These are phyloP conservation scores for Avahi laniger DNA, from an alignment of 2,797 vertebrate genomes.

Conservation along the genomic window DNA sequence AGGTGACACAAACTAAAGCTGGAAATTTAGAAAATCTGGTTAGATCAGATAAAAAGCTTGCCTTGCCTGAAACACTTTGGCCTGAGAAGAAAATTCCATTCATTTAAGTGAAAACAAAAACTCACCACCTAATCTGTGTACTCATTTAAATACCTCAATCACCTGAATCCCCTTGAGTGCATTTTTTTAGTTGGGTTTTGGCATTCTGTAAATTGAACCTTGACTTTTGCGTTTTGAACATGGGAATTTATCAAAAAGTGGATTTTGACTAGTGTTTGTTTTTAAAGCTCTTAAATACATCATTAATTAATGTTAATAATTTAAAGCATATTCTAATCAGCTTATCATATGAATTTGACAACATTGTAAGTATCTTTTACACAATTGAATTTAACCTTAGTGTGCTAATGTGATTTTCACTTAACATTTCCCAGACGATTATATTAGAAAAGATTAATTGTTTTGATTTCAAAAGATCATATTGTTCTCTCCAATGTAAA, in stretches of 20 bases:
- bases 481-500: neutral
- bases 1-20: neutral
- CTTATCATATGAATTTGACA: neutral
- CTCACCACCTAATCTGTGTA: neutral
- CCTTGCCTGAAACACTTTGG: neutral
- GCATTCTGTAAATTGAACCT: neutral
- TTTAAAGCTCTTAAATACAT: conserved; percentile 28
- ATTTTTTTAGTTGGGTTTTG: neutral
- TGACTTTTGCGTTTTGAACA: neutral
- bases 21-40: neutral
- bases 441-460: neutral
- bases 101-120: neutral
- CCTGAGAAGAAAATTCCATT: conserved; percentile 1
- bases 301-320: neutral
- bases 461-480: neutral
- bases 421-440: neutral
- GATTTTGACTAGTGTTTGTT: conserved; percentile 23
- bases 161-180: neutral
- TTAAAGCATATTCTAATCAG: neutral
- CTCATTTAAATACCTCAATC: neutral
- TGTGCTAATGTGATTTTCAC: neutral
- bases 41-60: neutral
- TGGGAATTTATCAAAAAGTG: neutral
- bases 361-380: neutral
- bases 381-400: conserved; percentile 34